phyloP scores from a whole-genome alignment of 1,140 invertebrate species.

The Cyphomyrmex costatus region DNA sequence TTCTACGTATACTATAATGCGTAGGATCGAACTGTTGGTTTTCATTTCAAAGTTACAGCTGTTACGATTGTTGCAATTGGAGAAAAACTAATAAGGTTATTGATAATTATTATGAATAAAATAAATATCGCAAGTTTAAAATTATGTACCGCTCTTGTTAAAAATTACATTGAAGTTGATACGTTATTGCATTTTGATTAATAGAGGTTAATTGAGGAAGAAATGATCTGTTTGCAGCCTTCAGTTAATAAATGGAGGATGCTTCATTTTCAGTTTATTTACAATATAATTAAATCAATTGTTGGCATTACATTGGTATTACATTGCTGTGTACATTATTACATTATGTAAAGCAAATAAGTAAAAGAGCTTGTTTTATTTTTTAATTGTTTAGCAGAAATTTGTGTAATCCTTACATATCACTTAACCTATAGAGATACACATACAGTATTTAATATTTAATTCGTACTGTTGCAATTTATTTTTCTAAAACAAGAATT shows the following conservation, averaged over 20 bases:
- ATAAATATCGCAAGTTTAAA: background rate
- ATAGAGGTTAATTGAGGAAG: background rate
- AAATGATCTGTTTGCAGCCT: background rate
- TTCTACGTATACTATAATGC: background rate
- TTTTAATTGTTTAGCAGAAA: no score
- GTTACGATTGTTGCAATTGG: background rate
- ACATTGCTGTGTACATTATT: no score
- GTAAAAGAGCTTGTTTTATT: background rate
- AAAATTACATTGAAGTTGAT: background rate
- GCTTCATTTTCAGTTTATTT: background rate
- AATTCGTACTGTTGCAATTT: background rate
- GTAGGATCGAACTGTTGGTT: background rate
- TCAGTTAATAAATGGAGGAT: background rate
- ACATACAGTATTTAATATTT: background rate
- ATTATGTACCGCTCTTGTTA: background rate
- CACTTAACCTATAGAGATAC: background rate
- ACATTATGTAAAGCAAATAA: background rate
- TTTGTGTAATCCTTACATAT: background rate
- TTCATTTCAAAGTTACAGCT: background rate
- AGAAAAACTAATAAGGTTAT: background rate
- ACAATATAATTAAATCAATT: background rate
- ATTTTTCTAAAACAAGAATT: conserved; percentile 7
- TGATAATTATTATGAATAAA: background rate
- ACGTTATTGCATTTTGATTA: background rate
- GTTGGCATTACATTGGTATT: background rate